Conservation (phyloP, 2,888 invertebrate species). For the Eledona agricola region DNA sequence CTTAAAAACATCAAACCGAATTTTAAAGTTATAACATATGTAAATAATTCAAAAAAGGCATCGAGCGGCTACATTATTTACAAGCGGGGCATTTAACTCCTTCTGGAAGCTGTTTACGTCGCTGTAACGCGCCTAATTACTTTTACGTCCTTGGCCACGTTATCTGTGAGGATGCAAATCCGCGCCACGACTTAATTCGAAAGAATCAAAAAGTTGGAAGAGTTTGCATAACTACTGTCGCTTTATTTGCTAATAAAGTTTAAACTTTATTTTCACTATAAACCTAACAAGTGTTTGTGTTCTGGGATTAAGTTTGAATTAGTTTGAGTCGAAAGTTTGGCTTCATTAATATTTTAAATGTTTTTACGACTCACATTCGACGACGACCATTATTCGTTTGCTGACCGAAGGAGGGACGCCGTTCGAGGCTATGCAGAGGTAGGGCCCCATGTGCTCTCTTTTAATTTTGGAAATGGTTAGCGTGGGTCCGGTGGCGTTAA, state of each 20-base stretch:
- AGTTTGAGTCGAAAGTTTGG: constrained; percentile 8
- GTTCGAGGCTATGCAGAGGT: constrained; percentile 83
- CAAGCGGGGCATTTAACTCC: constrained; percentile 1
- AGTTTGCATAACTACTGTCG: not conserved
- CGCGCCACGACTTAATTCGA: too few species aligned
- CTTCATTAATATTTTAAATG: constrained; percentile 5
- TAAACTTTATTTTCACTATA: constrained; percentile 9
- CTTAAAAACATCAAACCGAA: constrained; percentile 13
- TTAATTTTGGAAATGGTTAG: constrained; percentile 75
- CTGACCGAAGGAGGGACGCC: constrained; percentile 89
- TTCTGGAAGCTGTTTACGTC: not conserved
- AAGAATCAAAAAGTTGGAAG: constrained; percentile 5
- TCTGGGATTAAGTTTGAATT: constrained; percentile 11
- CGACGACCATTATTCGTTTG: constrained; percentile 85
- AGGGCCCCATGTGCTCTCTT: constrained; percentile 82
- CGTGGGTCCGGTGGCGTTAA: constrained; percentile 66
- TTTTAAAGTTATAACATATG: constrained; percentile 8
- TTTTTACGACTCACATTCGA: constrained; percentile 69
- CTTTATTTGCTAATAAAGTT: constrained; percentile 2
- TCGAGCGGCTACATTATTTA: too few species aligned
- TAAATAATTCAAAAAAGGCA: too few species aligned
- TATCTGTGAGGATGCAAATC: too few species aligned
- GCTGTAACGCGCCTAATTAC: too few species aligned
- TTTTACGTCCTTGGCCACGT: too few species aligned
- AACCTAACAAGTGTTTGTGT: constrained; percentile 5